phyloP scores from a whole-genome alignment of 2,888 invertebrate genomes.

The Automeris io region DNA sequence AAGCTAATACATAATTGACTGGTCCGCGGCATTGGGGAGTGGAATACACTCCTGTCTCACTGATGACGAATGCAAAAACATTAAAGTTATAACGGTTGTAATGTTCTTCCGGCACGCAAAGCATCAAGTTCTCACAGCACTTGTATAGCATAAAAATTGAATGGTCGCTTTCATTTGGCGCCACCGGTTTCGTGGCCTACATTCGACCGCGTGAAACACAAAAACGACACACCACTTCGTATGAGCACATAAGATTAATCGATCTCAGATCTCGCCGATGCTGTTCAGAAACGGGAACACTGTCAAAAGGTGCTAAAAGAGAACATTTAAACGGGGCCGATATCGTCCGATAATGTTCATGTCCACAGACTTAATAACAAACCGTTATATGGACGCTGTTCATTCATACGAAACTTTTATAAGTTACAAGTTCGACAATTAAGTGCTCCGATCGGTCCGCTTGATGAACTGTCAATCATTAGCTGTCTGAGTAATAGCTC shows the following conservation, averaged over 20 bases:
- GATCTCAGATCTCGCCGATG: constrained; percentile 28
- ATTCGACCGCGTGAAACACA: constrained; percentile 25
- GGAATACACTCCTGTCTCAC: constrained; percentile 58
- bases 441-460: constrained; percentile 14
- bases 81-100: constrained; percentile 65
- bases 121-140: constrained; percentile 15
- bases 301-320: constrained; percentile 36
- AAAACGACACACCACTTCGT: constrained; percentile 20
- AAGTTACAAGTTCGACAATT: constrained; percentile 48
- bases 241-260: constrained; percentile 36
- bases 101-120: constrained; percentile 43
- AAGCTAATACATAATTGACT: constrained; percentile 75
- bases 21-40: constrained; percentile 56
- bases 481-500: constrained; percentile 33
- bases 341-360: constrained; percentile 32
- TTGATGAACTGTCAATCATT: constrained; percentile 36
- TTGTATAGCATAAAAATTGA: constrained; percentile 42
- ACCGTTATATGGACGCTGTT: constrained; percentile 36
- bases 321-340: constrained; percentile 34
- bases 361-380: constrained; percentile 25
- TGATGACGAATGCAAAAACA: constrained; percentile 67
- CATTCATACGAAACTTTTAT: constrained; percentile 39
- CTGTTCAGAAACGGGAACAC: constrained; percentile 21
- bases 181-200: constrained; percentile 33
- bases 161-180: constrained; percentile 35